Base-by-base conservation (phyloP, 1,140 invertebrate species). In the Ruditapes philippinarum region DNA sequence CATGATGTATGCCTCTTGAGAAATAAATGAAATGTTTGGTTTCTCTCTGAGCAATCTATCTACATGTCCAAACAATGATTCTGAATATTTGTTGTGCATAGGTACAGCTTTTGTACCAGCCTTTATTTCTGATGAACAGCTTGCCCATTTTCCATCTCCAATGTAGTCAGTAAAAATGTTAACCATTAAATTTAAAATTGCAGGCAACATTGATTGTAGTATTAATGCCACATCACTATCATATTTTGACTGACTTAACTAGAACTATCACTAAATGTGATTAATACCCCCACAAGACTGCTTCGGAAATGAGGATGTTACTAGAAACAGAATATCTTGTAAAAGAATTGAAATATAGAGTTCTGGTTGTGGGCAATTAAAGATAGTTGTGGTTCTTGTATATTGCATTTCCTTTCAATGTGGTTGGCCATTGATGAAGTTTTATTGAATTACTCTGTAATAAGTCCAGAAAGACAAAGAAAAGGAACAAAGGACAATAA, bases 61-160 rank as follows among this genome's bases (percentile, higher is more conserved):
- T 4, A 86, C 25, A 45, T 45, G 33, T 40, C 51, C 68, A 86
- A 86, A 86, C 9, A 86, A n/a, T 7, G 73, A 54, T 78, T 86
- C 84, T 7, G 68, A 86, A 60, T 78, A 76, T 45, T 86, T 76
- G 60, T 78, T 78, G 38, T 76, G 84, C 17, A 78, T 78, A 42
- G 84, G 84, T 31, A 49, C 25, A 9, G 70, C 40, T 40, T 45
- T 65, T 38, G 73, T 86, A 31, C 65, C 78, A 4, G 22, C 19
- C 33, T 28, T 76, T 31, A 78, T 42, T 22, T 60, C 3, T 31
- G 76, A 36, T 1, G 0, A 3, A 17, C 49, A 4, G 25, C 22
- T 60, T 22, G 49, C 33, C 73, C 49, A 86, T 76, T 45, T 57
- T 42, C 31, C 84, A 49, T 36, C 65, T 19, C 51, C 42, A 14